A percentile compares a stretch with the other conserved stretches of the same genome.
Evolutionary conservation across 2,888 invertebrate genomes (phyloP).

Genomic region (Cantharis rufa): DNA sequence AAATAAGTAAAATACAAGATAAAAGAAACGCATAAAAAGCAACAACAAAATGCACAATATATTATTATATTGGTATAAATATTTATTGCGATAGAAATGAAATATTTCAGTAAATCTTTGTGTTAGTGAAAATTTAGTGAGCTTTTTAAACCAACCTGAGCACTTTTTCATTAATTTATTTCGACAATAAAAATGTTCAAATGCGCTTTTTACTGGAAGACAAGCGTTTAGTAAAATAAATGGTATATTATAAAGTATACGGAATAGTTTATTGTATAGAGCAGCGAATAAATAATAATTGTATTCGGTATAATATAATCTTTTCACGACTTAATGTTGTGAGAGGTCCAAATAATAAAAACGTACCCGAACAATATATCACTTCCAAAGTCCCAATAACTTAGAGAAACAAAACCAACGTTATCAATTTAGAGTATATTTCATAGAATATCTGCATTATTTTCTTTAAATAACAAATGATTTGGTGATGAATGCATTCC

Average conservation of each 20-base stretch:
- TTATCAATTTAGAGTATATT: not conserved
- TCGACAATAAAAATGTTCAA: not conserved
- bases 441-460: not conserved
- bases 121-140: not conserved
- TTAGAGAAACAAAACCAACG: not conserved
- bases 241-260: not conserved
- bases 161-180: not conserved
- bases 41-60: not conserved
- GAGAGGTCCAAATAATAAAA: not conserved
- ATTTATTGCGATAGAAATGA: not conserved
- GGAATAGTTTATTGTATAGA: not conserved
- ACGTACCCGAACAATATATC: not conserved
- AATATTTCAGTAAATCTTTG: not conserved
- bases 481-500: conserved; percentile 40
- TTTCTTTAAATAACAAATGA: conserved; percentile 15
- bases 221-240: not conserved
- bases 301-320: not conserved
- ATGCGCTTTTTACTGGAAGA: not conserved
- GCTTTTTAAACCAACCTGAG: not conserved
- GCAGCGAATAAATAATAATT: not conserved
- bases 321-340: not conserved
- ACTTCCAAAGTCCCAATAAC: not conserved
- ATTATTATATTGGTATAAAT: not conserved
- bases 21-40: not conserved
- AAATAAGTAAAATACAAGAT: not conserved